Evolutionary conservation across 1,140 invertebrate species (phyloP).

Genomic region (Diabrotica virgifera): DNA sequence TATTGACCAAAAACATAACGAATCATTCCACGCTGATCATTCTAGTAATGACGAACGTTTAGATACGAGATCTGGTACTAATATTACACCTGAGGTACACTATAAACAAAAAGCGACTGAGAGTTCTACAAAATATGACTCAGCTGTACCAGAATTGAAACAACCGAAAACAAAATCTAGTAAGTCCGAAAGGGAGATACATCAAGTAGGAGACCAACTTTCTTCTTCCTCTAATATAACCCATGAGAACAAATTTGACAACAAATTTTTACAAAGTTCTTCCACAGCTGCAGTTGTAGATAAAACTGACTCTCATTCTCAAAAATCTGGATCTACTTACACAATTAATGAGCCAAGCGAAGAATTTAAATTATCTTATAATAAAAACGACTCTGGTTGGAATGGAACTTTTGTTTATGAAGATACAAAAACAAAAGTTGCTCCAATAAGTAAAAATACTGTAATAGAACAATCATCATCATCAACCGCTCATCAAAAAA

Average conservation of each 20-base stretch:
- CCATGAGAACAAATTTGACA: slow-evolving; percentile 13
- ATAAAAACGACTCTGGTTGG: slow-evolving; percentile 52
- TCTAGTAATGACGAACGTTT: slow-evolving; percentile 52
- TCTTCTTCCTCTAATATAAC: slow-evolving; percentile 22
- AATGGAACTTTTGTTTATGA: slow-evolving; percentile 53
- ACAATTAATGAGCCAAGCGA: slow-evolving; percentile 47
- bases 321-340: slow-evolving; percentile 39
- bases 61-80: slow-evolving; percentile 50
- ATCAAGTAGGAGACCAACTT: slow-evolving; percentile 39
- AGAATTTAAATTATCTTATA: slow-evolving; percentile 40
- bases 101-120: slow-evolving; percentile 54
- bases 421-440: slow-evolving; percentile 34
- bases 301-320: slow-evolving; percentile 18
- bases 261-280: background rate
- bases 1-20: slow-evolving; percentile 54
- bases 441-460: background rate
- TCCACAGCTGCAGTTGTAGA: background rate
- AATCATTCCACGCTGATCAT: slow-evolving; percentile 53
- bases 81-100: slow-evolving; percentile 53
- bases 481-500: slow-evolving; percentile 34
- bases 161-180: slow-evolving; percentile 36
- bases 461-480: slow-evolving; percentile 32
- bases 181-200: slow-evolving; percentile 37
- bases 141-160: slow-evolving; percentile 50
- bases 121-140: slow-evolving; percentile 55